Evolutionary conservation across 2,113 vertebrate genomes (phyloP), one percentile per base, ranked within the genome.

Genomic region (Perccottus glenii): DNA sequence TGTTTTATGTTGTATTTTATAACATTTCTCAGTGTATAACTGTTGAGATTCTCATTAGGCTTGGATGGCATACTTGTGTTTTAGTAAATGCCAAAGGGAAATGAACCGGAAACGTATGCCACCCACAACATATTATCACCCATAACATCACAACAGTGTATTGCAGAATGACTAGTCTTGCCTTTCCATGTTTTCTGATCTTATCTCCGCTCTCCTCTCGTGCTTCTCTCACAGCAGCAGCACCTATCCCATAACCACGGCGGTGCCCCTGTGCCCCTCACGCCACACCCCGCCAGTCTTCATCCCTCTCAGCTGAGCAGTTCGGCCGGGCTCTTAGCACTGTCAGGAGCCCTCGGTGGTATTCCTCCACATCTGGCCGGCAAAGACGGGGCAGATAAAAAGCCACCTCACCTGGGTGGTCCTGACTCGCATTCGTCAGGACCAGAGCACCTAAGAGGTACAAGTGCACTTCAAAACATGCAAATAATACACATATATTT

Each of bases 381-480:
- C 84, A 98, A 98, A 93, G 96, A 98, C 2, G 60, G 35, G 73
- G 52, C 61, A 71, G 96, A 98, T 89, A 98, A 97, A 93, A 98
- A 97, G 85, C 92, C 52, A 11, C 12, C 95, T 79, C 94, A 95
- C 80, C 91, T 96, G 0, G 69, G 81, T 0, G 89, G 84, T 40
- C 58, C 83, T 15, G 88, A 89, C 59, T 76, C 83, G 0, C 88
- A 90, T 64, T 27, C 80, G 9, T 57, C 76, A 45, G 96, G 95
- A 79, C 83, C 95, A 61, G 96, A 98, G 27, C 95, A 96, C 94
- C 94, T 96, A 89, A 95, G 95, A 96, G 96, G 96, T 98, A 94
- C 89, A 91, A 87, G 93, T 87, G 63, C 90, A 90, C 85, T 55
- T 11, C 11, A 12, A 3, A 32, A 9, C 48, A 15, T 49, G 48